Base-by-base conservation (phyloP, 2,888 invertebrate species). In the Caenorhabditis doughertyi region DNA sequence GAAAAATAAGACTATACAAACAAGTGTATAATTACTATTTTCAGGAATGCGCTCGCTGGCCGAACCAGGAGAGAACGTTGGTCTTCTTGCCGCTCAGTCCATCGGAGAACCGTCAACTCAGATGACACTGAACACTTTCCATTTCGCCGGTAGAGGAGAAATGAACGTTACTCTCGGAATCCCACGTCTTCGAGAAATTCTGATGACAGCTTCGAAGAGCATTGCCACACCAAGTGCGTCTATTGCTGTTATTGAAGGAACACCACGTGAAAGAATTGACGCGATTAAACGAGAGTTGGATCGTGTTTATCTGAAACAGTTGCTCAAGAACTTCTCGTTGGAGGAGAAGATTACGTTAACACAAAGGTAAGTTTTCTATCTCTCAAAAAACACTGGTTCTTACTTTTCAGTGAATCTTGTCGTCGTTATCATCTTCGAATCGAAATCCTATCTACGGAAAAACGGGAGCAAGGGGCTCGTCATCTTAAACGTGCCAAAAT, bases 101-200 rank as follows among this genome's bases (percentile, higher is more conserved):
- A 95, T 99, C 83, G 99, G 99, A 76, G 99, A 99, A 93, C 99
- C 99, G 0, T 98, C 98, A 1, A 99, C 99, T 79, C 99, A 99
- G 76, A 99, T 99, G 99, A 99, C 99, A 90, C 93, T 99, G 92
- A 99, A 99, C 93, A 99, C 99, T 49, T 99, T 99, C 93, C 99
- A 99, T 92, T 99, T 99, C 92, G 99, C 99, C 89, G 95, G 98
- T 47, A 81, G 89, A 93, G 98, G 98, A 94, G 99, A 99, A 93
- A 99, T 99, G 98, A 99, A 99, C 94, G 98, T 99, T 0, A 99
- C 99, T 0, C 94, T 99, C n/a, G 99, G 99, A 94, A 98, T 99
- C 89, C 99, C 99, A 0, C 95, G 99, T 88, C 94, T 99, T 5
- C 93, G 97, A 88, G 99, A 99, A 94, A 97, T 99, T 88, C 93